Evolutionary conservation across 2,113 vertebrate species (phyloP).

Genomic region (Engystomops pustulosus): DNA sequence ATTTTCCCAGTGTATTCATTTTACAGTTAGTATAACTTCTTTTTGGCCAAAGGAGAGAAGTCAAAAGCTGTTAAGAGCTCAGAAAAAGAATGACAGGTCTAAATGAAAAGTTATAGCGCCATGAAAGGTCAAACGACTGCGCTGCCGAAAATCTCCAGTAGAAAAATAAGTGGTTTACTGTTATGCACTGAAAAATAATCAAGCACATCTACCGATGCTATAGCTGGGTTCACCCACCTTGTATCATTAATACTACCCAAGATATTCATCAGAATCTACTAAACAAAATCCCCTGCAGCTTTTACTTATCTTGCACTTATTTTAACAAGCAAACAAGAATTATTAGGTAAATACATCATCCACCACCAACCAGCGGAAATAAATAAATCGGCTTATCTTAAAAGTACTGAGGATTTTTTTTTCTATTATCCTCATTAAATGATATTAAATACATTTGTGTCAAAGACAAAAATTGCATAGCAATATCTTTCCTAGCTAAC

Average conservation of each 20-base stretch:
- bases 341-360: too few species aligned
- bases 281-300: neutral
- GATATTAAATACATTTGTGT: too few species aligned
- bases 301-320: too few species aligned
- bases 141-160: neutral
- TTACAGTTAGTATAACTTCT: neutral
- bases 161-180: slow-evolving; percentile 24
- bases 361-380: too few species aligned
- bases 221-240: neutral
- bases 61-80: slow-evolving; percentile 37
- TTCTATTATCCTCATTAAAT: too few species aligned
- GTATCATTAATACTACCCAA: neutral
- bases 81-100: slow-evolving; percentile 44
- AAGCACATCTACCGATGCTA: neutral
- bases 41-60: slow-evolving; percentile 22
- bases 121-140: slow-evolving; percentile 14
- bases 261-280: neutral
- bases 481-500: too few species aligned
- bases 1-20: slow-evolving; percentile 14
- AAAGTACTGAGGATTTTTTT: too few species aligned
- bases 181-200: slow-evolving; percentile 13
- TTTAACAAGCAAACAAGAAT: too few species aligned
- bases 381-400: too few species aligned
- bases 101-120: slow-evolving; percentile 41
- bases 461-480: too few species aligned